These are phyloP conservation scores for Eublepharis macularius DNA, from an alignment of 2,113 vertebrate species.

Conservation along the genomic window DNA sequence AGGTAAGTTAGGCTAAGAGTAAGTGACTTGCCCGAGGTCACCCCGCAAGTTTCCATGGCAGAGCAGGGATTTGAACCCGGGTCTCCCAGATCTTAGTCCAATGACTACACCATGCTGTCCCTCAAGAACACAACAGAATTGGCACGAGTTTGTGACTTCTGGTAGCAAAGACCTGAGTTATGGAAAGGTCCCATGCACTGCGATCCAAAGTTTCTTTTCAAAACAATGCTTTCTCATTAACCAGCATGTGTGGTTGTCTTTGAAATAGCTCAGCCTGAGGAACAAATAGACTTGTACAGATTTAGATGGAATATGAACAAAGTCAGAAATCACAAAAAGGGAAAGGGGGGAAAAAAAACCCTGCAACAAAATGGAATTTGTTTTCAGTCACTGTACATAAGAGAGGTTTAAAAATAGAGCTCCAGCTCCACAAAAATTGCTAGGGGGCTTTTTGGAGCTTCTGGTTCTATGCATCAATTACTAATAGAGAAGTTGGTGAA, in stretches of 20 bases:
- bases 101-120: too few relatives aligned
- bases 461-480: conserved; percentile 7
- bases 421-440: neutral
- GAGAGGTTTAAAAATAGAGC: conserved; percentile 30
- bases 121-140: neutral
- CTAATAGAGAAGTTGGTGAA: neutral
- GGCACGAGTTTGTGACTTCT: neutral
- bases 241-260: neutral
- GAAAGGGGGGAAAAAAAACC: too few relatives aligned
- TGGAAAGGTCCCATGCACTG: neutral
- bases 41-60: too few relatives aligned
- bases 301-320: neutral
- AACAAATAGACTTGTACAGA: neutral
- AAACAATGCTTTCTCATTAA: neutral
- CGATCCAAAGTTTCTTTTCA: neutral
- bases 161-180: neutral
- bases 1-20: too few relatives aligned
- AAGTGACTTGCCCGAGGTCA: too few relatives aligned
- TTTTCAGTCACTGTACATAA: neutral
- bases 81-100: too few relatives aligned
- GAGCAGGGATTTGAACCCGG: too few relatives aligned
- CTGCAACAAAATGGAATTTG: neutral
- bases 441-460: conserved; percentile 7
- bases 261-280: neutral
- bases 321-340: conserved; percentile 1